Evolutionary conservation across 1,140 invertebrate genomes (phyloP), one percentile per base, ranked within the genome.

Genomic region (Halictus rubicundus): DNA sequence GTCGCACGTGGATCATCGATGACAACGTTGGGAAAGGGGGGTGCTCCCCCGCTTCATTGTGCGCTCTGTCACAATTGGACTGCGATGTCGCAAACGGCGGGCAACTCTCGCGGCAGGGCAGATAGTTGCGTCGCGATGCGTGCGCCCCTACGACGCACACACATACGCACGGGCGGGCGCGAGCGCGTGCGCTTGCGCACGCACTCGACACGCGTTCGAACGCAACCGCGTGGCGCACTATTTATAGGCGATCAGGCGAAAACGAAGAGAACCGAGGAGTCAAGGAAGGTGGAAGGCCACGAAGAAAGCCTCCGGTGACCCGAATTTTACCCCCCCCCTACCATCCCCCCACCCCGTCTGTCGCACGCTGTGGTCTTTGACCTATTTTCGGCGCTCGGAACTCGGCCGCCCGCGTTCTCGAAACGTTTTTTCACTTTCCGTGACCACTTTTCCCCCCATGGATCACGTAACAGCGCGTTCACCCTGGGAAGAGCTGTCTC

Each of bases 301-400:
- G 84, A 86, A 81, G 85, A 87, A 87, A 87, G 85, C 81, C 72
- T 64, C 54, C 39, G 37, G 57, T 75, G 77, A 81, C 78, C 72
- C 69, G 77, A 86, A 81, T 86, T 87, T 86, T 86, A 59, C 68
- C 21, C 72, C n/a, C n/a, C n/a, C n/a, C n/a, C n/a, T n/a, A n/a
- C n/a, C n/a, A n/a, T n/a, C n/a, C n/a, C n/a, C n/a, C n/a, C n/a
- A n/a, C n/a, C n/a, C 12, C 63, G 61, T 32, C 69, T 14, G 10
- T 32, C 42, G 72, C 70, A 39, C 42, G 42, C 60, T 60, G n/a
- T n/a, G 57, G 16, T 23, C 63, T 64, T 39, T 69, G 77, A 74
- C 70, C 81, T 65, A 76, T 80, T 81, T 83, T 68, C 68, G 39
- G 39, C n/a, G 3, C 21, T 2, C 21, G 60, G 23, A 49, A 23